Base-by-base conservation (phyloP, 2,113 vertebrate genomes). In the Hassar affinis region DNA sequence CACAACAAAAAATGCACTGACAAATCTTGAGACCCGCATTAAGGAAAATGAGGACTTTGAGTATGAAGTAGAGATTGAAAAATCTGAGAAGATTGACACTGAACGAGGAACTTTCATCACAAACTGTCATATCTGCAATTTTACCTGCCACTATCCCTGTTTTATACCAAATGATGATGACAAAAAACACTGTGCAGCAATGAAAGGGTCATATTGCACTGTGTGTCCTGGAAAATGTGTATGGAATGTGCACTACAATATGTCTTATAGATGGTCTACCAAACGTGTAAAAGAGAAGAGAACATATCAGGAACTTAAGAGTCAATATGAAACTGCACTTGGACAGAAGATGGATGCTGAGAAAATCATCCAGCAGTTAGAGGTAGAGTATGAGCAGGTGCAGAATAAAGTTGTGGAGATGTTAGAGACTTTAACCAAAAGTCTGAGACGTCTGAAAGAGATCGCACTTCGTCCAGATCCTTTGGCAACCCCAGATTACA, bases 21-120 rank as follows among this genome's bases (percentile, higher is more conserved):
- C 85, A 66, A n/a, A 81, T 0, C 30, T 84, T 9, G 59, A 88
- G 61, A 66, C 57, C 11, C 81, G 87, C 3, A 89, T 90, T 54
- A 74, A 59, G 4, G 85, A 76, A 27, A 88, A 86, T 1, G 49
- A 90, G 1, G 27, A 84, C 1, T 91, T 88, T 83, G 89, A 90
- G 12, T 85, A 89, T 54, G 54, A 42, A 17, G 9, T 85, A 42
- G 62, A 82, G 6, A 8, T 42, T 11, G 1, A 12, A 82, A 62
- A 71, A n/a, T 59, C 3, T 49, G 22, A 47, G 25, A 78, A 82
- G 56, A 59, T 59, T 61, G 7, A 72, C 12, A 3, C 10, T 71
- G 5, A 82, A 61, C 22, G 0, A 0, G 30, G 17, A 5, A 25
- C 0, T n/a, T 82, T 11, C 59, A 35, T 72, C 3, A 64, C 75